phyloP scores from a whole-genome alignment of 2,113 vertebrate genomes.

The Prietella phreatophila region DNA sequence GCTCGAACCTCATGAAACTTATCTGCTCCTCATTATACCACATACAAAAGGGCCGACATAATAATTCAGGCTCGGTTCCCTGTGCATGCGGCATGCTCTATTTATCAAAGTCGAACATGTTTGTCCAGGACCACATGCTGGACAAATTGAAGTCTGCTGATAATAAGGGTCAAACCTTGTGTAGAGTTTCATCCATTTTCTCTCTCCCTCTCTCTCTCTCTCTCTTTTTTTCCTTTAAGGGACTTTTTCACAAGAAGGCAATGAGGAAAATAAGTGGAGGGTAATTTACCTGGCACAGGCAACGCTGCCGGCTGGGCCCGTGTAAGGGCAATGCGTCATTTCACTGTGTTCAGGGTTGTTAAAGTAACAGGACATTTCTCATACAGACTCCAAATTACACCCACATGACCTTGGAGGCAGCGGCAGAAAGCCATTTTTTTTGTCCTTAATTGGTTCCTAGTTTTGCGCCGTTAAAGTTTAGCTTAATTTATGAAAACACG shows the following conservation, averaged over 20 bases:
- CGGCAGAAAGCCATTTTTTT: not conserved
- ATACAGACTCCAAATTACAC: conserved; percentile 18
- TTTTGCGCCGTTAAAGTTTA: not conserved
- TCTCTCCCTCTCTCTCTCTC: not conserved
- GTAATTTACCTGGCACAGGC: conserved; percentile 20
- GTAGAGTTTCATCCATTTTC: not conserved
- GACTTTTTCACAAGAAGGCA: not conserved
- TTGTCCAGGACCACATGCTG: conserved; percentile 8
- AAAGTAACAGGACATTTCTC: conserved; percentile 15
- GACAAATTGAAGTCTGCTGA: conserved; percentile 18
- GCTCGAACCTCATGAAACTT: conserved; percentile 33
- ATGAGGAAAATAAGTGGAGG: conserved; percentile 8
- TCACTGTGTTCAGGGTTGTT: not conserved
- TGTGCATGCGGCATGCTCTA: not conserved
- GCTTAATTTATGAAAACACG: not conserved
- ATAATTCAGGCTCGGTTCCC: conserved; percentile 7
- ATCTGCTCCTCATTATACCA: conserved; percentile 34
- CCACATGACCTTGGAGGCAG: not conserved
- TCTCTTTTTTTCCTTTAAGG: not conserved
- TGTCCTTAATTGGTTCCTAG: not conserved
- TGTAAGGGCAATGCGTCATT: conserved; percentile 15
- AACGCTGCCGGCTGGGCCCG: conserved; percentile 4
- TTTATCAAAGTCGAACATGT: conserved; percentile 35
- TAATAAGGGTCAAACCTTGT: not conserved
- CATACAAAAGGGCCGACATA: conserved; percentile 23